Evolutionary conservation across 2,888 invertebrate species (phyloP), one percentile per base, ranked within the genome.

Genomic region (Parnassius orleans): DNA sequence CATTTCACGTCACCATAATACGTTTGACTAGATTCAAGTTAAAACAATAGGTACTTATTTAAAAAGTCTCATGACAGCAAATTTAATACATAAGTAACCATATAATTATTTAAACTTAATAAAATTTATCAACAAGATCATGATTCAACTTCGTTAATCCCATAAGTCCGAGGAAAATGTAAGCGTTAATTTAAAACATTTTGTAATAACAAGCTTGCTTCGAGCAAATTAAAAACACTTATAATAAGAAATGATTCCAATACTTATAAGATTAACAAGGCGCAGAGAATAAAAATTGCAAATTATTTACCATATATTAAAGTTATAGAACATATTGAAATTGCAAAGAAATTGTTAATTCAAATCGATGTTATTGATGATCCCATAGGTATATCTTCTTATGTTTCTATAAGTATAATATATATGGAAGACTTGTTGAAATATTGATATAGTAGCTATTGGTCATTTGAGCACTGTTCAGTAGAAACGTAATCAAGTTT

Each of bases 401-500:
- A 71, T 60, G 48, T 44, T 68, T 67, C 70, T 74, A 69, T 73
- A 75, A 72, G 76, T 72, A 73, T 55, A 63, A 33, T 54, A 75
- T 77, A 77, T 67, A 77, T 85, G 87, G 87, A 90, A 89, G 87
- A 89, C 88, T 74, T 80, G 33, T 68, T 65, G 75, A 80, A 63
- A 80, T 75, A 76, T 74, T 77, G 78, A 78, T 80, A 83, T 72
- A 83, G 80, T 72, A 83, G 80, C 78, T 87, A 84, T 86, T 87
- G 84, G 86, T 89, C 86, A 78, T 81, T 91, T 91, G 90, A 91
- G 90, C 90, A 91, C 83, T 86, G 83, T 87, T 90, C 86, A 88
- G 87, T 83, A 84, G 77, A 84, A 80, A 83, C 71, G 81, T 79
- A 75, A 79, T 66, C 74, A 85, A 82, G 77, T 77, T 73, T 78